Base-by-base conservation (phyloP, 2,888 invertebrate genomes). In the Hydropsyche betteni region DNA sequence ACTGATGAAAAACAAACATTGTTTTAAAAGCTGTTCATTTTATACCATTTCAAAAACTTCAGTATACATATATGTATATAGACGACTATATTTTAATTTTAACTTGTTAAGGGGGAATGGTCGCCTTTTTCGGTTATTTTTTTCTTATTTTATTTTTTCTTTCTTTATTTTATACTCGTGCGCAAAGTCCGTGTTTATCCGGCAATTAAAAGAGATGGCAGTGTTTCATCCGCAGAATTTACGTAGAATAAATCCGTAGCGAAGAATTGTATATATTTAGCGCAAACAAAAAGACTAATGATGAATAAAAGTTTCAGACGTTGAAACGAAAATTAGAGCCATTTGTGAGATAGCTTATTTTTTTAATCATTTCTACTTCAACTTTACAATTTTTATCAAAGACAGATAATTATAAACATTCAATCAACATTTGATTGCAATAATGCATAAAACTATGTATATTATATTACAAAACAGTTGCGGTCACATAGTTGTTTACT, bases 281-380 rank as follows among this genome's bases (percentile, higher is more conserved):
- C n/a, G 44, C 61, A 72, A 72, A 72, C 61, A 58, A 72, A 72
- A 58, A 72, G 72, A 33, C 61, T 72, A 72, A 72, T 61, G 61
- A 70, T 34, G 70, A 53, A 70, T 33, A 53, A 70, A 70, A 70
- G 52, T 70, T 70, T 69, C 69, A 50, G 38, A 12, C 14, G 69
- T 50, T 33, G 70, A 52, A 10, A 70, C 14, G 70, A 70, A 70
- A 70, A 70, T 70, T 70, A 70, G 38, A 8, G 44, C 38, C 38
- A 69, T 69, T 69, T 44, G 44, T 44, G 1, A 44, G 44, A 44
- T 44, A 44, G 44, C 44, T 8, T 44, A 8, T 8, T 10, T 44
- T 44, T 44, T 44, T 44, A 44, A 44, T 44, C 44, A 8, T 8
- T 10, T 10, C 44, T 10, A 4, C 44, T 44, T 44, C 7, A 44